These are phyloP conservation scores for Antechinus flavipes DNA, from an alignment of 2,113 vertebrate genomes.

Conservation along the genomic window DNA sequence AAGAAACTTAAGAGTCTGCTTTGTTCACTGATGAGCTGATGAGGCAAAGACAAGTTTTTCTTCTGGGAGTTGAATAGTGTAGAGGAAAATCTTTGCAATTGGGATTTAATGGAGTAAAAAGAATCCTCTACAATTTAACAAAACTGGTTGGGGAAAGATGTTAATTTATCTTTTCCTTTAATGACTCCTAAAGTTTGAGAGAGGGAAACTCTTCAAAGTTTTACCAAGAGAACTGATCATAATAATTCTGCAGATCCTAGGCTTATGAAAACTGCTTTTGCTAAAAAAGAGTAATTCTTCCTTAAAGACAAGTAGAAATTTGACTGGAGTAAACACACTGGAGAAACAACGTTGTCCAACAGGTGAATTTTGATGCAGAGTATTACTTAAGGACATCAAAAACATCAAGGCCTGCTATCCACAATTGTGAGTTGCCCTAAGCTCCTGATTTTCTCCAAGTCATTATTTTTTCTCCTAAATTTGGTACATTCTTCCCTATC, in stretches of 20 bases:
- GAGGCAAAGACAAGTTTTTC: neutral
- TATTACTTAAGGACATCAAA: neutral
- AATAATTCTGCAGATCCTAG: neutral
- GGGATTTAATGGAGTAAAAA: neutral
- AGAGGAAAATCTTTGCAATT: neutral
- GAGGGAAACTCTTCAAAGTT: neutral
- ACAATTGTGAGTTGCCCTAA: neutral
- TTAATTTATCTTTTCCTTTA: neutral
- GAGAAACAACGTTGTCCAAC: neutral
- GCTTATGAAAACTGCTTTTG: neutral
- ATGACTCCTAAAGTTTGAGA: neutral
- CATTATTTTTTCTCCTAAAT: neutral
- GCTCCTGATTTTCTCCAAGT: neutral
- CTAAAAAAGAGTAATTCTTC: neutral
- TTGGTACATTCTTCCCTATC: neutral
- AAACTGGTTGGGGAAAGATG: neutral
- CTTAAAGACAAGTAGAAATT: neutral
- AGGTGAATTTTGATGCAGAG: neutral
- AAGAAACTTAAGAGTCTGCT: neutral
- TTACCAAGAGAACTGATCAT: neutral
- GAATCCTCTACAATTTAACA: neutral
- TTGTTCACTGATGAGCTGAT: neutral
- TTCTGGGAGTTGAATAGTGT: neutral
- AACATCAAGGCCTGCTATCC: neutral
- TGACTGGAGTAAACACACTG: neutral